Percentiles rank a stretch among this genome's conserved stretches.
Conservation (phyloP, 2,113 vertebrate species). For the Corythoichthys haematopterus region DNA sequence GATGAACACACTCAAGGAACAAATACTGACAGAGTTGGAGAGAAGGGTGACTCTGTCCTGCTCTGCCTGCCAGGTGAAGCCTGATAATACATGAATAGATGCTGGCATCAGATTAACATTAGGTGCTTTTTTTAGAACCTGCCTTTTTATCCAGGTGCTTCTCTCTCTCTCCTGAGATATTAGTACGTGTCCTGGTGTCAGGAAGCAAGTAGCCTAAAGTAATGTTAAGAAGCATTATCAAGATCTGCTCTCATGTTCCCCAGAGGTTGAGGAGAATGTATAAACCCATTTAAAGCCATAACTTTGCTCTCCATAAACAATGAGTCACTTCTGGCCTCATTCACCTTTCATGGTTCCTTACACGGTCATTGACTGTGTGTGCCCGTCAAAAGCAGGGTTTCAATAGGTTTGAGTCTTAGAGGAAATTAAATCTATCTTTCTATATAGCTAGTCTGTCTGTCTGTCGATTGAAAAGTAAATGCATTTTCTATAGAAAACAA, state of each 20-base stretch:
- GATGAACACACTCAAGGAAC: constrained; percentile 54
- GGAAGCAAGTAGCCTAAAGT: not conserved
- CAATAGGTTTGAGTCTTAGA: not conserved
- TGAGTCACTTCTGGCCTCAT: constrained; percentile 1
- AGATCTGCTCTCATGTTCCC: not conserved
- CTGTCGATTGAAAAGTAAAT: not conserved
- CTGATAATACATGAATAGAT: not conserved
- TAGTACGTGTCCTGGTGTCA: not conserved
- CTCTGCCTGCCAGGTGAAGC: constrained; percentile 72
- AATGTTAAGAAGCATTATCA: not conserved
- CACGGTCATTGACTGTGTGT: not conserved
- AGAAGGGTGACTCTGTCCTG: constrained; percentile 78
- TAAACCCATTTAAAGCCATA: not conserved
- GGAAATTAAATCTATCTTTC: not conserved
- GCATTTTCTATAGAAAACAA: not conserved
- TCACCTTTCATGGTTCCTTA: constrained; percentile 1
- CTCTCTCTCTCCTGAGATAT: not conserved
- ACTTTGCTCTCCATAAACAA: constrained; percentile 2
- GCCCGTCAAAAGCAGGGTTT: not conserved
- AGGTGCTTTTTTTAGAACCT: not conserved
- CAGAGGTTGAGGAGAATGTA: not conserved
- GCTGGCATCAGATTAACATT: not conserved
- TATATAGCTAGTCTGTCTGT: no score
- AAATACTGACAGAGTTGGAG: constrained; percentile 78
- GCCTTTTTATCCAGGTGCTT: not conserved